These are phyloP conservation scores for Nephrotoma guestfalica DNA, from an alignment of 2,888 invertebrate genomes.

Conservation along the genomic window DNA sequence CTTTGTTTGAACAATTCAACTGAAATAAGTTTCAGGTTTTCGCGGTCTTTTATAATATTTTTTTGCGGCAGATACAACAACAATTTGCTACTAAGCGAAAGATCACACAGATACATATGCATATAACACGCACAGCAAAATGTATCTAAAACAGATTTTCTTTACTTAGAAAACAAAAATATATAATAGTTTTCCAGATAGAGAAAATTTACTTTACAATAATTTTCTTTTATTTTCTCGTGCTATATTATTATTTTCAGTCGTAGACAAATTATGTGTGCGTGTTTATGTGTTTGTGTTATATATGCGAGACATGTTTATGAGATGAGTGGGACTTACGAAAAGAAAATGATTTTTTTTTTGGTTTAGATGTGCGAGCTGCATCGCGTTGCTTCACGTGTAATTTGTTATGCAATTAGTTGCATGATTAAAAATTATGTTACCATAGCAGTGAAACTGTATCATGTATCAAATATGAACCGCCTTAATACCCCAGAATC, in stretches of 20 bases:
- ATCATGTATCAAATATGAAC: too few species aligned
- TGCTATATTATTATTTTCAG: background rate
- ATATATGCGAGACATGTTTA: background rate
- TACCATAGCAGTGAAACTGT: too few species aligned
- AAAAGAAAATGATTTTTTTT: background rate
- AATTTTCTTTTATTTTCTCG: background rate
- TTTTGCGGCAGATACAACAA: background rate
- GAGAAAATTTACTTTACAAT: background rate
- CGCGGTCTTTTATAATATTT: background rate
- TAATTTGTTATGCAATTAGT: too few species aligned
- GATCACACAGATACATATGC: background rate
- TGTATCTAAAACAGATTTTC: background rate
- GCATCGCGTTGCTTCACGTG: background rate
- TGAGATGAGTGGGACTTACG: background rate
- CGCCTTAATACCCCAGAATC: too few species aligned
- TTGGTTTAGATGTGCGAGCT: background rate
- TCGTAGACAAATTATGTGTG: background rate
- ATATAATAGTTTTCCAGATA: background rate
- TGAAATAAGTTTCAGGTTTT: background rate
- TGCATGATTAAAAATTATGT: too few species aligned
- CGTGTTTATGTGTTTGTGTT: background rate
- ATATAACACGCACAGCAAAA: background rate
- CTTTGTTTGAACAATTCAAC: constrained; percentile 2
- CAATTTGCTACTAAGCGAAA: background rate
- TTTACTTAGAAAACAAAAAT: background rate